phyloP scores from a whole-genome alignment of 2,797 vertebrate genomes.

The Dendrocincla tyrannina region DNA sequence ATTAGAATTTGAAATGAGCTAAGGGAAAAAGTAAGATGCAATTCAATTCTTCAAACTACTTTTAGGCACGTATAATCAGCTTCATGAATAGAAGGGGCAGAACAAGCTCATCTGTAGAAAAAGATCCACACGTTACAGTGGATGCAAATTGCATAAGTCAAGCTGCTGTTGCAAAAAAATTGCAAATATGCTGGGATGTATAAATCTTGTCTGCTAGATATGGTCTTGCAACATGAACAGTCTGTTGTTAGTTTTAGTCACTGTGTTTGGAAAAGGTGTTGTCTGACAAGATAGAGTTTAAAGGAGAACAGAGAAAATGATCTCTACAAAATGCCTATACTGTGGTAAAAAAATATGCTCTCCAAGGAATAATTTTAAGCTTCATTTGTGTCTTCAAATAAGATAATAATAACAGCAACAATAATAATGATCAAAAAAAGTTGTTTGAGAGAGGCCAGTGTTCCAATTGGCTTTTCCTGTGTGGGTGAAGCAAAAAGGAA shows the following conservation, averaged over 20 bases:
- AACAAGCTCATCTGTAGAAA: not conserved
- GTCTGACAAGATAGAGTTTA: not conserved
- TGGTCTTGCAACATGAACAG: not conserved
- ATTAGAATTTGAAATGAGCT: not conserved
- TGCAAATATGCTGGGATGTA: not conserved
- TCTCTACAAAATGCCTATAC: not conserved
- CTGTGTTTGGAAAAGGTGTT: not conserved
- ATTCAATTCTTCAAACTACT: not conserved
- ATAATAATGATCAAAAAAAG: not conserved
- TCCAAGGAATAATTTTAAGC: not conserved
- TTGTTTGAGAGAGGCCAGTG: not conserved
- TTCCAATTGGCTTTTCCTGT: not conserved
- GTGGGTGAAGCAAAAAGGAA: not conserved
- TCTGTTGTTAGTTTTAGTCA: not conserved
- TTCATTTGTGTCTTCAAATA: not conserved
- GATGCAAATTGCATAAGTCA: not conserved
- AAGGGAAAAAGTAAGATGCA: not conserved
- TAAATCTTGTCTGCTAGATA: not conserved
- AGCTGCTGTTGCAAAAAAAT: not conserved
- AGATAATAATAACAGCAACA: not conserved
- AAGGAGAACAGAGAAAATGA: not conserved
- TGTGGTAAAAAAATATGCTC: not conserved
- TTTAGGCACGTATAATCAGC: not conserved
- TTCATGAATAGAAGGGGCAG: not conserved
- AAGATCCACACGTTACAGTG: not conserved